Conservation (phyloP, 2,797 vertebrate genomes). For the Dipus sagitta region DNA sequence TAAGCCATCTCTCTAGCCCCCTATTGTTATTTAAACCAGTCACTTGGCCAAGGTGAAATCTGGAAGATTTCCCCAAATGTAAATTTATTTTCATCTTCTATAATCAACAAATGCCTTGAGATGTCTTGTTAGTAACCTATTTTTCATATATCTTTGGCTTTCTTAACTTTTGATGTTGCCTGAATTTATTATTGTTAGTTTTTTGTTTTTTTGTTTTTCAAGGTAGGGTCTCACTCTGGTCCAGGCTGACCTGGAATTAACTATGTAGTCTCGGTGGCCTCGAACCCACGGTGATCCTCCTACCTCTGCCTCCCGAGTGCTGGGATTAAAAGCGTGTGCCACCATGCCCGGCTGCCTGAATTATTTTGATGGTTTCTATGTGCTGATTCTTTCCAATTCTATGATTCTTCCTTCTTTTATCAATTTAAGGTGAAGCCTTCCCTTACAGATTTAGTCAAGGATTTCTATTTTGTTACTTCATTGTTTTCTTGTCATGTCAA, state of each 20-base stretch:
- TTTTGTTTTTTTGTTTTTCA: no score
- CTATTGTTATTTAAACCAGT: not conserved
- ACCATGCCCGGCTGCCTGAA: not conserved
- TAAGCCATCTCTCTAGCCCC: no score
- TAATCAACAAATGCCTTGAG: not conserved
- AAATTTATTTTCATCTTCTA: conserved; percentile 13
- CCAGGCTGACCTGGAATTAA: no score
- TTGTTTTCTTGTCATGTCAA: not conserved
- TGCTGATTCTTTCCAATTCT: not conserved
- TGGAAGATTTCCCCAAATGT: not conserved
- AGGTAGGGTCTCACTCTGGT: no score
- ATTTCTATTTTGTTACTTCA: not conserved
- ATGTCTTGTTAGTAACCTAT: not conserved
- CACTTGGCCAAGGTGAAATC: not conserved
- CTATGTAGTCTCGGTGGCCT: no score
- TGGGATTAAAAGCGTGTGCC: no score
- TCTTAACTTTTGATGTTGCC: not conserved
- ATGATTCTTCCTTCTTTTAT: not conserved
- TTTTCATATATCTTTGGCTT: not conserved
- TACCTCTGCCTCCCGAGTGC: no score
- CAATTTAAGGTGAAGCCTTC: not conserved
- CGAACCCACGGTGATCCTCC: no score
- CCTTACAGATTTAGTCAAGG: not conserved
- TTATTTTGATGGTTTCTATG: not conserved
- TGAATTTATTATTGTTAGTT: not conserved